These are phyloP conservation scores for Mellivora capensis DNA, from an alignment of 2,113 vertebrate genomes.

Conservation along the genomic window DNA sequence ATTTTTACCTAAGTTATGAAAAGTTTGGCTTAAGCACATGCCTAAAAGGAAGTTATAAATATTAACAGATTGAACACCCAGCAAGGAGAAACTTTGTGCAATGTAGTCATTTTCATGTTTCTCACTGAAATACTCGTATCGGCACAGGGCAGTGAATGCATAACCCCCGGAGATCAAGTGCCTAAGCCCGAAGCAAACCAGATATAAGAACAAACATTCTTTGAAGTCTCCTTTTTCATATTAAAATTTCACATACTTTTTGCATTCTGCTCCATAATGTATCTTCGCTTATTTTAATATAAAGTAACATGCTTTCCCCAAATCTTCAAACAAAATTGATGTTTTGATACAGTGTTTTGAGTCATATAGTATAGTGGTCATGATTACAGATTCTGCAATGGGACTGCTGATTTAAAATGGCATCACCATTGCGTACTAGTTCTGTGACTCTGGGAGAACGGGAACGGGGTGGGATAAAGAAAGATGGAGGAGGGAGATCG, in stretches of 20 bases:
- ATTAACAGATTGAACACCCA: conserved; percentile 33
- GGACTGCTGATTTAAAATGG: background rate
- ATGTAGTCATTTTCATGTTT: background rate
- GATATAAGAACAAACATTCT: conserved; percentile 36
- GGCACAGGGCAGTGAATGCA: background rate
- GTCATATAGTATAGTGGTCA: background rate
- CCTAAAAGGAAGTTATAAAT: conserved; percentile 7
- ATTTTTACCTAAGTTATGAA: background rate
- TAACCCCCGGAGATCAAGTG: background rate
- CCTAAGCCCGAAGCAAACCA: conserved; percentile 26
- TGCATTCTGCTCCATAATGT: background rate
- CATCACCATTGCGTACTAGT: background rate
- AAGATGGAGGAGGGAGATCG: background rate
- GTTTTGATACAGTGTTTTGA: background rate
- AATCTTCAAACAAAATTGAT: conserved; percentile 40
- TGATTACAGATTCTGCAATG: background rate
- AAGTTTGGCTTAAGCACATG: background rate
- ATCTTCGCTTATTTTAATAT: conserved; percentile 43
- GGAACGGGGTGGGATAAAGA: background rate
- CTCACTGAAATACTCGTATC: background rate
- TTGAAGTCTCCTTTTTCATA: conserved; percentile 32
- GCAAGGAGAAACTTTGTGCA: background rate
- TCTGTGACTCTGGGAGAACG: background rate
- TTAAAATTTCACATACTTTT: conserved; percentile 45
- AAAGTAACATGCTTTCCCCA: background rate